Evolutionary conservation across 1,140 invertebrate genomes (phyloP).

Genomic region (Papilio machaon): DNA sequence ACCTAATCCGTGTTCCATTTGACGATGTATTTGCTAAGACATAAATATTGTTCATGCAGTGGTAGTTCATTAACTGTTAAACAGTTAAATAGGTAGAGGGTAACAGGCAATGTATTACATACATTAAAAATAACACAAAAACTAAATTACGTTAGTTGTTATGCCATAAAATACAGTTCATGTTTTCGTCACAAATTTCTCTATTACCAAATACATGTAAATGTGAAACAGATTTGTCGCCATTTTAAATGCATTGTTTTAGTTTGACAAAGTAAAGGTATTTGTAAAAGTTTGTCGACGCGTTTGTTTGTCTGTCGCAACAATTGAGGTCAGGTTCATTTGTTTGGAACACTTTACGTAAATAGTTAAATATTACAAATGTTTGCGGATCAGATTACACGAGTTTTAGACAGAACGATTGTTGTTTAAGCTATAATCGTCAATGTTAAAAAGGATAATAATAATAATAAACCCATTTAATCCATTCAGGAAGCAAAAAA

Average conservation of each 20-base stretch:
- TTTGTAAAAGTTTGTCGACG: slow-evolving; percentile 29
- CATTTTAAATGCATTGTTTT: slow-evolving; percentile 25
- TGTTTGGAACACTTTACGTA: slow-evolving; percentile 30
- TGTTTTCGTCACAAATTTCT: slow-evolving; percentile 1
- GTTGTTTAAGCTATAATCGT: neutral
- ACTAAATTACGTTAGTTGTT: neutral
- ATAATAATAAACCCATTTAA: too few relatives aligned
- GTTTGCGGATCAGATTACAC: slow-evolving; percentile 19
- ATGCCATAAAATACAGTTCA: neutral
- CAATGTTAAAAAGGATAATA: neutral
- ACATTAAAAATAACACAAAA: too few relatives aligned
- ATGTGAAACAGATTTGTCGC: slow-evolving; percentile 30
- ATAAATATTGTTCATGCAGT: neutral
- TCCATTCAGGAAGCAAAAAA: too few relatives aligned
- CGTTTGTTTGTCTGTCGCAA: slow-evolving; percentile 45
- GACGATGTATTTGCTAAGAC: neutral
- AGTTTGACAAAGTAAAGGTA: neutral
- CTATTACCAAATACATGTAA: slow-evolving; percentile 15
- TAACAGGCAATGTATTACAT: neutral
- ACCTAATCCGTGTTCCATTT: neutral
- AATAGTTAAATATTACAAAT: slow-evolving; percentile 35
- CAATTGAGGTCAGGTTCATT: slow-evolving; percentile 45
- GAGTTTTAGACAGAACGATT: neutral
- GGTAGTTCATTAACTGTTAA: neutral
- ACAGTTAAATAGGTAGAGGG: too few relatives aligned